These are phyloP conservation scores for Calyptommatus sinebrachiatus DNA, from an alignment of 2,113 vertebrate species.

Conservation along the genomic window DNA sequence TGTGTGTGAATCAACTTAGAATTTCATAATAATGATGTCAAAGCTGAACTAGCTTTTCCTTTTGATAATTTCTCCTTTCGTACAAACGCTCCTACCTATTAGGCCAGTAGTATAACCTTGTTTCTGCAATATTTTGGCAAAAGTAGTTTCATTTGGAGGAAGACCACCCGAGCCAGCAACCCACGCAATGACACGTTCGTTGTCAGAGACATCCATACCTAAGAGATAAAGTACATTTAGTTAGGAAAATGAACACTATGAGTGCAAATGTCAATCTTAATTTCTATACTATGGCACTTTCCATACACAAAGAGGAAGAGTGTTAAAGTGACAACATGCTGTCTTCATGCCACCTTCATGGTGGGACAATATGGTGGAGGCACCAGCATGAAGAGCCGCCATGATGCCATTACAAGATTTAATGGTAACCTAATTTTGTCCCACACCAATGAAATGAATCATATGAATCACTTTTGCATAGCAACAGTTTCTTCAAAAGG, in stretches of 20 bases:
- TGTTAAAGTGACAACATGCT: no score
- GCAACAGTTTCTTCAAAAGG: background rate
- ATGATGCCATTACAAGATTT: background rate
- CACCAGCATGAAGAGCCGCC: background rate
- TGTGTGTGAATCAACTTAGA: no score
- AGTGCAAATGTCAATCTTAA: background rate
- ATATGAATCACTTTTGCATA: background rate
- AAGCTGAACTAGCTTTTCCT: no score
- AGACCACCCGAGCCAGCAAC: conserved; percentile 64
- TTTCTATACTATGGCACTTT: no score
- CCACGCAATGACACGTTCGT: conserved; percentile 67
- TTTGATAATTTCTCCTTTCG: no score
- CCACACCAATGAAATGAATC: background rate
- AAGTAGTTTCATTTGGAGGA: conserved; percentile 69
- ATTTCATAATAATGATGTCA: no score
- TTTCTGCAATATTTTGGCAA: conserved; percentile 66
- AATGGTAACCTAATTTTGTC: background rate
- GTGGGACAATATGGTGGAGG: no score
- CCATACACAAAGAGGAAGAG: no score
- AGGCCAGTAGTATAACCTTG: conserved; percentile 72
- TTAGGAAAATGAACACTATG: background rate
- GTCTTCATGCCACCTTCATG: no score
- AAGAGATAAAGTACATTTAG: conserved; percentile 3
- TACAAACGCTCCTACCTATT: conserved; percentile 58
- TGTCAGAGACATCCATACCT: conserved; percentile 59